Evolutionary conservation across 2,113 vertebrate species (phyloP).

Genomic region (Proterorhinus semilunaris): DNA sequence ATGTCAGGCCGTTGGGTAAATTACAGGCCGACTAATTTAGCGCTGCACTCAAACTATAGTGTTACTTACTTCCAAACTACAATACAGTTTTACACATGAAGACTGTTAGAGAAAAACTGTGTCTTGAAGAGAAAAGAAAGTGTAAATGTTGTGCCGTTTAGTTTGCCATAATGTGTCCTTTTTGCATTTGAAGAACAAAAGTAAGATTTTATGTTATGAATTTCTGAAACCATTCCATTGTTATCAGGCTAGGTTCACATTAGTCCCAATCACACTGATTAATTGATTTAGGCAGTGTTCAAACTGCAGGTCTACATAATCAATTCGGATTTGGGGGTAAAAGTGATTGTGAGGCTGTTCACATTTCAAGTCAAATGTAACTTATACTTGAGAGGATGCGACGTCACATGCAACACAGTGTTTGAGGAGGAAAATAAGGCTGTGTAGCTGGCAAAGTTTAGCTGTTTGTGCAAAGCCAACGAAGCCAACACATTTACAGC

Average conservation of each 20-base stretch:
- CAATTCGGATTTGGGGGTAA: too few relatives aligned
- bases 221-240: slow-evolving; percentile 62
- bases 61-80: slow-evolving; percentile 64
- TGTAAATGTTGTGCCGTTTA: slow-evolving; percentile 47
- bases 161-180: slow-evolving; percentile 74
- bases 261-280: neutral
- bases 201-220: slow-evolving; percentile 60
- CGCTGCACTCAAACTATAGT: slow-evolving; percentile 72
- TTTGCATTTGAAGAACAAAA: slow-evolving; percentile 74
- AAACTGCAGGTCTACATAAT: too few relatives aligned
- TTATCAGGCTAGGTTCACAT: slow-evolving; percentile 10
- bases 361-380: too few relatives aligned
- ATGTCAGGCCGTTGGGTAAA: slow-evolving; percentile 74
- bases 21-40: slow-evolving; percentile 69
- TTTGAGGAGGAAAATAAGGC: too few relatives aligned
- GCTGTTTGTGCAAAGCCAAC: too few relatives aligned
- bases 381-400: too few relatives aligned
- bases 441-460: too few relatives aligned
- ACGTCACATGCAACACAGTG: too few relatives aligned
- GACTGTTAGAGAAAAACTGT: slow-evolving; percentile 63
- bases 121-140: slow-evolving; percentile 47
- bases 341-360: too few relatives aligned
- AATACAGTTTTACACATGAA: slow-evolving; percentile 59
- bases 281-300: too few relatives aligned
- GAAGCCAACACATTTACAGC: too few relatives aligned